phyloP scores from a whole-genome alignment of 2,113 vertebrate species.

The Oreochromis tanganicae region DNA sequence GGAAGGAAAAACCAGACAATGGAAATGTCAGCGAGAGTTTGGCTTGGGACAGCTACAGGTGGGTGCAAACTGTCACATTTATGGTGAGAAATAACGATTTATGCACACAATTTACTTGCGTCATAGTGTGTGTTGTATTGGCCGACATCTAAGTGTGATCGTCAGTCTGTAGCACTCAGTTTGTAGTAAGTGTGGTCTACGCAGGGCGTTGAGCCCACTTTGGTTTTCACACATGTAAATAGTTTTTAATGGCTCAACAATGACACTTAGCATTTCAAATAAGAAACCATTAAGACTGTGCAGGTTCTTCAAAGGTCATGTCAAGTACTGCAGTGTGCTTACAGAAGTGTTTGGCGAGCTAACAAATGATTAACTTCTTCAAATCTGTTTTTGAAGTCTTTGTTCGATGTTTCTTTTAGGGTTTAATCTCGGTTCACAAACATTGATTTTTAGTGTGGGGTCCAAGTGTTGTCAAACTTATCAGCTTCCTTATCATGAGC shows the following conservation, averaged over 20 bases:
- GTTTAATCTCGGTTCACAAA: not conserved
- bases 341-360: not conserved
- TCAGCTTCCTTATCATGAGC: not conserved
- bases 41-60: slow-evolving; percentile 77
- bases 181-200: not conserved
- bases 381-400: not conserved
- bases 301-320: not conserved
- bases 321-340: not conserved
- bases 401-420: not conserved
- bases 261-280: not conserved
- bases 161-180: not conserved
- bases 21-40: slow-evolving; percentile 66
- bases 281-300: not conserved
- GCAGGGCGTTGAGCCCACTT: not conserved
- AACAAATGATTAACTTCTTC: not conserved
- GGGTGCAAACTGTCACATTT: slow-evolving; percentile 37
- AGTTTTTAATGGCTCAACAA: not conserved
- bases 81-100: not conserved
- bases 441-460: not conserved
- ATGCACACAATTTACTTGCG: not conserved
- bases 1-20: slow-evolving; percentile 85
- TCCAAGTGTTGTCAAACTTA: not conserved
- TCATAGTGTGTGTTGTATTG: not conserved
- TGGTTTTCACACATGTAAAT: not conserved
- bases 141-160: not conserved